Evolutionary conservation across 2,797 vertebrate genomes (phyloP), one percentile per base, ranked within the genome.

Genomic region (Siniperca undulata): DNA sequence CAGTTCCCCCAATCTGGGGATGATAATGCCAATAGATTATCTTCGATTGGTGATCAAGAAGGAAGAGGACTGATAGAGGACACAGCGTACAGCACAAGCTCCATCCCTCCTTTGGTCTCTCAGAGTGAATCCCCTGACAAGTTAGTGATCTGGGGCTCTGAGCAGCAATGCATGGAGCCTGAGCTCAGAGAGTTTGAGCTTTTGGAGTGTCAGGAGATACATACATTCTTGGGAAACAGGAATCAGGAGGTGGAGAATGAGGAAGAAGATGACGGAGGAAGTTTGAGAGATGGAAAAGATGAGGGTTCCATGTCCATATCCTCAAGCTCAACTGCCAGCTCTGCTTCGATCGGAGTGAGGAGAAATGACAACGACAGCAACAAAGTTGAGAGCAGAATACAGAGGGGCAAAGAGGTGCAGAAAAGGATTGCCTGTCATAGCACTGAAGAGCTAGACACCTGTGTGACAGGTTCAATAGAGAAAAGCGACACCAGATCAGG

Each of bases 1-100:
- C 93, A 86, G 52, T 92, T 92, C 58, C 17, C 94, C n/a, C 78
- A 79, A 27, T 84, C 93, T 71, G 97, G 96, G 46, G 97, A 99
- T 78, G 88, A 94, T 48, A 99, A 99, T 78, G 98, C 98, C 90
- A 99, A 99, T 90, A 95, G 92, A 80, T 95, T 98, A 74, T 81
- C 93, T 71, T 84, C 93, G 0, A 64, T 70, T 20, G 44, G 70
- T 34, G 94, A 95, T 80, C 85, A 90, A 72, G 81, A 73, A 85
- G 71, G 80, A 38, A 72, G 80, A 66, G 68, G 78, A 36, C 38
- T 89, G 40, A 77, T 82, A 2, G 93, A 93, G 58, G 95, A 96
- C 55, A 83, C 88, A 27, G 92, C 91, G 1, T 93, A 87, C 34
- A 81, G 68, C 72, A 83, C 90, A 67, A 95, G 86, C 82, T 83